Conservation (phyloP, 2,113 vertebrate genomes). For the Penelope pileata region DNA sequence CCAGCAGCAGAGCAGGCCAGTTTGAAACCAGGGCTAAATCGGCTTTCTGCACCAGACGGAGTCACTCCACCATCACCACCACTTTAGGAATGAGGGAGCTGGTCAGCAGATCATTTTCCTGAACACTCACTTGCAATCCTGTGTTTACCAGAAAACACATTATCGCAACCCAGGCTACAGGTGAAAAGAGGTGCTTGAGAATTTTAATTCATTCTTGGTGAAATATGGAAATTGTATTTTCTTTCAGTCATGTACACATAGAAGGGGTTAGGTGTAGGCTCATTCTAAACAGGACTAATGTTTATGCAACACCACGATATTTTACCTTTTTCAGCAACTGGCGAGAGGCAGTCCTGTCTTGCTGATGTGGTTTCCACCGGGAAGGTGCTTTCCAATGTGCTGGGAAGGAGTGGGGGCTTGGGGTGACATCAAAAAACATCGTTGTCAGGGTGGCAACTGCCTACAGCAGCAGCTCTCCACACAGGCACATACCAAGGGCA, state of each 20-base stretch:
- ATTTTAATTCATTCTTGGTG: not conserved
- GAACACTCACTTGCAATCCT: not conserved
- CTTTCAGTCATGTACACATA: not conserved
- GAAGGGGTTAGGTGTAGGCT: not conserved
- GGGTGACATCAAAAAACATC: accelerated
- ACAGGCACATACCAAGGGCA: accelerated
- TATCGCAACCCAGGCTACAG: not conserved
- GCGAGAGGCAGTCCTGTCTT: not conserved
- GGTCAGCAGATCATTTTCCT: not conserved
- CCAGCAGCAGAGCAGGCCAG: not conserved
- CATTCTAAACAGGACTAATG: not conserved
- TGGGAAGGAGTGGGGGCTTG: not conserved
- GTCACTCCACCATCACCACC: not conserved
- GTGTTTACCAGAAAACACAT: not conserved
- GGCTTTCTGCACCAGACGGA: not conserved
- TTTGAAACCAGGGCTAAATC: accelerated
- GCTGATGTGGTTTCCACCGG: not conserved
- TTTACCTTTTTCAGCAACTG: accelerated
- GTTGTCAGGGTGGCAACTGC: accelerated
- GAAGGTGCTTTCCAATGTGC: accelerated
- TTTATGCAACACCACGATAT: accelerated
- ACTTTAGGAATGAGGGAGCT: not conserved
- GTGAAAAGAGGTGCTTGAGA: not conserved
- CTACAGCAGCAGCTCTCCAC: accelerated
- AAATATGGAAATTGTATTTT: not conserved